Percentiles rank a stretch among this genome's conserved stretches.
These are phyloP conservation scores for Ochotona princeps DNA, from an alignment of 2,113 vertebrate genomes.

Conservation along the genomic window DNA sequence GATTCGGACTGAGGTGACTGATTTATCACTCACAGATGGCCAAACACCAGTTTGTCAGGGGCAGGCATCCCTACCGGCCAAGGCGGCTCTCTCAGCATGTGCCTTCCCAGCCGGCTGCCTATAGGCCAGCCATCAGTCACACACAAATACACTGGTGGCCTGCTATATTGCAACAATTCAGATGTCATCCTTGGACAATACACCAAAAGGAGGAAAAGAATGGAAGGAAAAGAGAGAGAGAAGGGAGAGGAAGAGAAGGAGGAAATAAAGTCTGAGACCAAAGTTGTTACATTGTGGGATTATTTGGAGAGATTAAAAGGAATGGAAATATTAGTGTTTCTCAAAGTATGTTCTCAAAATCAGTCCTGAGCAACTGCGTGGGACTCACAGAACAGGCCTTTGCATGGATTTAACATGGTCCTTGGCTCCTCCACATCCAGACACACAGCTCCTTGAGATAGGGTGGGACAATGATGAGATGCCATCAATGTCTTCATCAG, in stretches of 20 bases:
- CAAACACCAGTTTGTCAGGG: constrained; percentile 4
- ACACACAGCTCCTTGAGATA: background rate
- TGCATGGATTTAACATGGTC: background rate
- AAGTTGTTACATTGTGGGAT: background rate
- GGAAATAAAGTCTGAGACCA: background rate
- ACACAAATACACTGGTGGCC: background rate
- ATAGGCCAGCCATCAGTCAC: background rate
- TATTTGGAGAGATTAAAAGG: background rate
- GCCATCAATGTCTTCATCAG: background rate
- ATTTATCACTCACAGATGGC: constrained; percentile 74
- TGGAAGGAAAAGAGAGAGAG: background rate
- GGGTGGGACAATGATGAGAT: background rate
- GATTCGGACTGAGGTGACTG: background rate
- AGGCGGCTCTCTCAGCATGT: constrained; percentile 44
- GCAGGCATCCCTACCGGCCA: background rate
- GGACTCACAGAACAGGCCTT: accelerated
- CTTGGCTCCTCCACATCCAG: background rate
- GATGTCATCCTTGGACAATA: background rate
- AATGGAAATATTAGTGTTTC: background rate
- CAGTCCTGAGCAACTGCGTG: too few species aligned
- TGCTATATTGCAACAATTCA: background rate
- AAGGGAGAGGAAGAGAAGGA: background rate
- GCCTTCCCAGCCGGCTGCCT: background rate
- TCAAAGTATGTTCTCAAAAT: background rate
- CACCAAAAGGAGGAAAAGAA: background rate